Evolutionary conservation across 1,140 invertebrate species (phyloP), one percentile per base, ranked within the genome.

Genomic region (Drosophila melanogaster): DNA sequence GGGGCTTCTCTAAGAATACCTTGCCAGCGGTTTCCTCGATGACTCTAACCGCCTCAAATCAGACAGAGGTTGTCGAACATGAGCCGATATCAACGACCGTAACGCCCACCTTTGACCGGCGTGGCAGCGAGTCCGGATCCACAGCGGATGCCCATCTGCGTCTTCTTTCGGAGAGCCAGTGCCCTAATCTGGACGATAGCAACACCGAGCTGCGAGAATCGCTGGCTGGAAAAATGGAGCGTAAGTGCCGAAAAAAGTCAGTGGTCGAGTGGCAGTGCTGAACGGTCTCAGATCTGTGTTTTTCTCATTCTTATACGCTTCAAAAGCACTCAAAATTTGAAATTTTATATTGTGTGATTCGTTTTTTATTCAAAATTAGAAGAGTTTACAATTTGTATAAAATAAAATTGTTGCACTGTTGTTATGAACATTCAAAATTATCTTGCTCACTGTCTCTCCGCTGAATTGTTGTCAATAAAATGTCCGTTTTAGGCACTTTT

Each of bases 1-100:
- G 94, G 69, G 75, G 93, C 94, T 2, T 95, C 94, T 62, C 73
- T 12, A 57, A 77, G 24, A 22, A 38, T 19, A 12, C 55, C 50
- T 41, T 58, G 58, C 56, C n/a, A 58, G 55, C 17, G 1, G 40
- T 19, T 24, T 51, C 49, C 22, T 50, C 49, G 15, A 51, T 51
- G 49, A 35, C 49, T 15, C 49, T 51, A n/a, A 33, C 8, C n/a
- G n/a, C 47, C 47, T 1, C 24, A 22, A 46, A 46, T n/a, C 44
- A 46, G 24, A 2, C 46, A 1, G 46, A 26, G 24, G 1, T 10
- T 5, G 4, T n/a, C 15, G 11, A 22, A 22, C 24, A 47, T n/a
- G 44, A 47, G 6, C 8, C 10, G n/a, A 46, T 46, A 10, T 17
- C 43, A 4, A 46, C 17, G 1, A 10, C 26, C n/a, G n/a, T 17